Conservation (phyloP, 2,113 vertebrate genomes). For the Rhynchomys soricoides region DNA sequence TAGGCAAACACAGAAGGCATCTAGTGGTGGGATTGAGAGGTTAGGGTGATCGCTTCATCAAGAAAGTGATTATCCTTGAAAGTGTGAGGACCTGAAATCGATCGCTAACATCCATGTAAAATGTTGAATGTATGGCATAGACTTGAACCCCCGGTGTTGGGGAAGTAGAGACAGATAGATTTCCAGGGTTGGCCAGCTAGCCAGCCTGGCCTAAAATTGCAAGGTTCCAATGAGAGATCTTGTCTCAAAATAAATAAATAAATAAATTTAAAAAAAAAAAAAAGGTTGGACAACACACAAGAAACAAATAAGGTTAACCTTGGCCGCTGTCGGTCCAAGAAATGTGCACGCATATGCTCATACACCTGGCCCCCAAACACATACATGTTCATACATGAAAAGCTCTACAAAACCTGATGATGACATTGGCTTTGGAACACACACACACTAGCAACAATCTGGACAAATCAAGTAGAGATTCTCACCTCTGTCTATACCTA, state of each 20-base stretch:
- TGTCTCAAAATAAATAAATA: too few species aligned
- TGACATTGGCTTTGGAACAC: background rate
- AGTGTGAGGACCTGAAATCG: background rate
- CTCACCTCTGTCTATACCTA: background rate
- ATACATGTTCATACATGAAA: background rate
- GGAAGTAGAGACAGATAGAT: background rate
- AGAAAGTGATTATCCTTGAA: background rate
- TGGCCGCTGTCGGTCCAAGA: background rate
- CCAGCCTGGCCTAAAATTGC: background rate
- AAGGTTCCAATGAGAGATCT: background rate
- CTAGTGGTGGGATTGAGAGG: background rate
- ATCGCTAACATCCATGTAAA: background rate
- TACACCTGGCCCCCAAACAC: too few species aligned
- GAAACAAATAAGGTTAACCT: background rate
- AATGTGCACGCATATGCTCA: background rate
- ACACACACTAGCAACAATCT: background rate
- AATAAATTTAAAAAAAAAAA: too few species aligned
- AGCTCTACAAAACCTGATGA: background rate
- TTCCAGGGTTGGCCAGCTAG: too few species aligned
- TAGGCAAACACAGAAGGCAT: background rate
- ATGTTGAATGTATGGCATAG: background rate
- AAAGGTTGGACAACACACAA: background rate
- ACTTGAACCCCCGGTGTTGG: background rate
- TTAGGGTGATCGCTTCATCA: background rate
- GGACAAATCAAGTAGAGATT: background rate